These are phyloP conservation scores for Pseudotriccus pelzelni DNA, from an alignment of 2,797 vertebrate genomes.

Conservation along the genomic window DNA sequence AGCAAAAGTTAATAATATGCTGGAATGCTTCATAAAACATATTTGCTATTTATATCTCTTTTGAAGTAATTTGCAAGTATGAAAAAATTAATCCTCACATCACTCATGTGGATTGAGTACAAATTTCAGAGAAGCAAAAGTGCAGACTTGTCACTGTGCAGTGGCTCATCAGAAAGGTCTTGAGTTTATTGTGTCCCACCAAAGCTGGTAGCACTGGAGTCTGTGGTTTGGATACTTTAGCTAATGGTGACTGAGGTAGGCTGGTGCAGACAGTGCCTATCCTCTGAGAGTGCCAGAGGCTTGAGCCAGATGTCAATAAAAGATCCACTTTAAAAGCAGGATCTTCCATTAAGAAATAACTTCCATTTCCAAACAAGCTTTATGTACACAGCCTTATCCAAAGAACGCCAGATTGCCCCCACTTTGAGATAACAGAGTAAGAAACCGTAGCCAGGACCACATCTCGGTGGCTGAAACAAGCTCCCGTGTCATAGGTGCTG, in stretches of 20 bases:
- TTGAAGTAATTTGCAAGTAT: background rate
- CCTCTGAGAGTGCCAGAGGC: background rate
- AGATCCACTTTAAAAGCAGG: background rate
- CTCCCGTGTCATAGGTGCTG: rapidly evolving
- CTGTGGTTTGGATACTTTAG: background rate
- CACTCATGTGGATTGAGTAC: background rate
- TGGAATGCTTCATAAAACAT: background rate
- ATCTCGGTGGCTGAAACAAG: background rate
- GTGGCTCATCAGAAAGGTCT: background rate
- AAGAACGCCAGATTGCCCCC: background rate
- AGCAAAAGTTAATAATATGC: background rate
- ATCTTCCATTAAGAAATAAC: background rate
- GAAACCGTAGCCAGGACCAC: background rate
- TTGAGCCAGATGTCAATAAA: background rate
- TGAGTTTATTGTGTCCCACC: background rate
- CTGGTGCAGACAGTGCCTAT: background rate
- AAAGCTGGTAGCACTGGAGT: background rate
- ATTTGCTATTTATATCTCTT: background rate
- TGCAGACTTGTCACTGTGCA: background rate
- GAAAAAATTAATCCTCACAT: background rate
- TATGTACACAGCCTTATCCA: constrained; percentile 15
- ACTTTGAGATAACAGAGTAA: background rate
- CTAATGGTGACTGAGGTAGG: rapidly evolving
- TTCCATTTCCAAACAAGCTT: background rate
- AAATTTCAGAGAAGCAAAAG: background rate